A percentile compares a stretch with the other conserved stretches of the same genome.
These are phyloP conservation scores for Echeneis naucrates DNA, from an alignment of 2,797 vertebrate genomes.

Conservation along the genomic window DNA sequence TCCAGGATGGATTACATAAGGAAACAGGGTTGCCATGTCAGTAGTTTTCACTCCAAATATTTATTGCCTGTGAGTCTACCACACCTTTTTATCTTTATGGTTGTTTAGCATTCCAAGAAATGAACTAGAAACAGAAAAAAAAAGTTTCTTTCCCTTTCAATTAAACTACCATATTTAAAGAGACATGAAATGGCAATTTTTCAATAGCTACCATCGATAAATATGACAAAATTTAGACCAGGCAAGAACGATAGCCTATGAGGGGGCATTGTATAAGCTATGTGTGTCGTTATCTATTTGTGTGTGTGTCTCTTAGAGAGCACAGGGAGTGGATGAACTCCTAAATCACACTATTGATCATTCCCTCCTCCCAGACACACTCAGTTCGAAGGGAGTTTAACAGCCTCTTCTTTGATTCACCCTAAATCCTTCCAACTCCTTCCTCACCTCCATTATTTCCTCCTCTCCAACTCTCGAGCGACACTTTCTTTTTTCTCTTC, in stretches of 20 bases:
- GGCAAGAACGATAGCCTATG: constrained; percentile 45
- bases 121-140: constrained; percentile 6
- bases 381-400: constrained; percentile 72
- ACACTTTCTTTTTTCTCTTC: constrained; percentile 13
- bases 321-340: constrained; percentile 70
- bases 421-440: constrained; percentile 58
- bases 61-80: background rate
- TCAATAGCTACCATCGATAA: constrained; percentile 49
- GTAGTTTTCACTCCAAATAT: constrained; percentile 10
- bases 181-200: constrained; percentile 49
- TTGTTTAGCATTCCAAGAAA: constrained; percentile 45
- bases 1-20: constrained; percentile 44
- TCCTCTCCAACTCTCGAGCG: constrained; percentile 22
- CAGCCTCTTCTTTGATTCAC: constrained; percentile 67
- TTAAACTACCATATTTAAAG: constrained; percentile 38
- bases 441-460: constrained; percentile 38
- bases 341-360: constrained; percentile 82
- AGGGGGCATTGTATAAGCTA: constrained; percentile 53
- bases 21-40: constrained; percentile 19
- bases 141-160: constrained; percentile 17
- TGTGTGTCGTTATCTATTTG: constrained; percentile 42
- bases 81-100: constrained; percentile 35
- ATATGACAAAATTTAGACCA: constrained; percentile 51
- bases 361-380: constrained; percentile 61
- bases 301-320: constrained; percentile 54